Percentiles rank a stretch among this genome's conserved stretches.
Conservation (phyloP, 1,140 invertebrate genomes). For the Drosophila funebris region DNA sequence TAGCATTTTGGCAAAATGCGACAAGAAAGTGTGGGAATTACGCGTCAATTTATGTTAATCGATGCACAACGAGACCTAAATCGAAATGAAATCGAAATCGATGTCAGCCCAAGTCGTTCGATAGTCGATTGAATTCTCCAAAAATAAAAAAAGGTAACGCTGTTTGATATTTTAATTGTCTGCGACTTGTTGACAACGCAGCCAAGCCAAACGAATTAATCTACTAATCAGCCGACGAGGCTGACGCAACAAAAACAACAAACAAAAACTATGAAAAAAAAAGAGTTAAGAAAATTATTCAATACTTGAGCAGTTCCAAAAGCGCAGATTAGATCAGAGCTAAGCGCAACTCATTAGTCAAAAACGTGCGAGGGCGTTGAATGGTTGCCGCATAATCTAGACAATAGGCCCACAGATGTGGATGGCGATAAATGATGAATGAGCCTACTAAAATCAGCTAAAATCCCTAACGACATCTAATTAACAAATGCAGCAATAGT, state of each 20-base stretch:
- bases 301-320: conserved; percentile 19
- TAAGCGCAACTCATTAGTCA: conserved; percentile 60
- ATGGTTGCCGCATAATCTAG: conserved; percentile 21
- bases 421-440: conserved; percentile 45
- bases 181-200: conserved; percentile 69
- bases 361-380: conserved; percentile 57
- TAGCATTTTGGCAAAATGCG: conserved; percentile 75
- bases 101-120: conserved; percentile 17
- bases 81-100: conserved; percentile 24
- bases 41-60: conserved; percentile 75
- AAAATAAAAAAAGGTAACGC: conserved; percentile 28
- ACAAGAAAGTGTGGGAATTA: conserved; percentile 77
- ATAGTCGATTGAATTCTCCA: conserved; percentile 38
- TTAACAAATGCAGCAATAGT: conserved; percentile 13
- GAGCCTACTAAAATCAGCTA: conserved; percentile 13
- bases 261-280: neutral
- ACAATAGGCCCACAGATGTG: conserved; percentile 5
- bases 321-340: conserved; percentile 32
- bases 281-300: neutral
- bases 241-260: conserved; percentile 35
- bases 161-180: conserved; percentile 78
- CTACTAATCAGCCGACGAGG: conserved; percentile 72
- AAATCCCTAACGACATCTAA: conserved; percentile 23
- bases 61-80: conserved; percentile 18
- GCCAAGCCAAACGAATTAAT: conserved; percentile 55